Evolutionary conservation across 2,797 vertebrate genomes (phyloP), one percentile per base, ranked within the genome.

Genomic region (Myripristis murdjan): DNA sequence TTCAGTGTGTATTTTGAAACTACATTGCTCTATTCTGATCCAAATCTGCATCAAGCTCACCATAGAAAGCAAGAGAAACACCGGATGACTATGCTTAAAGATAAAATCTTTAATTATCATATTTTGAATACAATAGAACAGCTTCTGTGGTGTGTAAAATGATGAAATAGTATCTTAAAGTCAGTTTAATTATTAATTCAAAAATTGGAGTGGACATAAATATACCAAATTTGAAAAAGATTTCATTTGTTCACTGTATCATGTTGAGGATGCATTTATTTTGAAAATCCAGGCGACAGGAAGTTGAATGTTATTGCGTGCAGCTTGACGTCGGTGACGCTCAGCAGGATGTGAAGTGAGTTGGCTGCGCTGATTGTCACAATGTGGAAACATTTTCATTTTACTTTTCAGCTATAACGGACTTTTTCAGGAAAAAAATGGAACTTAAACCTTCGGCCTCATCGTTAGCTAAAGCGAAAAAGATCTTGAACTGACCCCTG

Each of bases 21-120:
- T 9, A 35, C 35, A 2, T 35, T 35, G 33, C 33, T 35, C 6
- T 33, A 35, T 7, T 8, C 33, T 35, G 33, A 9, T 35, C 33
- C 35, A 33, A 35, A 35, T 31, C 41, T 35, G 54, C 33, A 33
- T 52, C n/a, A 61, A 61, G 18, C 3, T 1, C 1, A 3, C 1
- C 1, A 28, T 5, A 37, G 1, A 24, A 41, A 51, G 14, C 12
- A 4, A 8, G 1, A 51, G 10, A 0, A 22, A 6, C 23, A 0
- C 11, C 51, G 64, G 64, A 67, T n/a, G n/a, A n/a, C n/a, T n/a
- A n/a, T n/a, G 6, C 12, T 67, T 59, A 52, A 74, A 70, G 55
- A 24, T 58, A 74, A 66, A 70, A 69, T 9, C 5, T 5, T 0
- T 24, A 1, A 37, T 31, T 4, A 6, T 6, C 0, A 16, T 10